phyloP scores from a whole-genome alignment of 2,888 invertebrate genomes.

The Aspidiotus rigidus region DNA sequence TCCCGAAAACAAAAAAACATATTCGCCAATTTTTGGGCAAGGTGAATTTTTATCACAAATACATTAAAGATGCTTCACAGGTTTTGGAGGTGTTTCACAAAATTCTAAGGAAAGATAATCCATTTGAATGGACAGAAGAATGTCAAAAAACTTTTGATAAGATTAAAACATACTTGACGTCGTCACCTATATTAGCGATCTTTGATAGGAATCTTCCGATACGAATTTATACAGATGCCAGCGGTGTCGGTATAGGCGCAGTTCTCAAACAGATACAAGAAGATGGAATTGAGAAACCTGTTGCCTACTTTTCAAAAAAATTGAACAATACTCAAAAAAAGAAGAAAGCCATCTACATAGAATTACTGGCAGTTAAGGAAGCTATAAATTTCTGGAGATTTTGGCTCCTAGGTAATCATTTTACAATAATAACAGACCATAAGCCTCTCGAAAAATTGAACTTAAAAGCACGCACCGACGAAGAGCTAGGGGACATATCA shows the following conservation, averaged over 20 bases:
- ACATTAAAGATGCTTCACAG: not conserved
- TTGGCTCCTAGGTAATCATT: too few species aligned
- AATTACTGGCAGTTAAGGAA: too few species aligned
- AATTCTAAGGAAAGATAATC: not conserved
- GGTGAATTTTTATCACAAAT: too few species aligned
- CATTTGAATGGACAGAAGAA: not conserved
- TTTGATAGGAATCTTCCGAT: not conserved
- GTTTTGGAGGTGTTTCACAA: not conserved
- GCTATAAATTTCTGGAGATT: too few species aligned
- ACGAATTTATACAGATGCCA: not conserved
- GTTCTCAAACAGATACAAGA: too few species aligned
- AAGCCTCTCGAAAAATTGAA: too few species aligned
- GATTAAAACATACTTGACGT: not conserved
- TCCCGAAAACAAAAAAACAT: not conserved
- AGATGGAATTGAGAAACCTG: not conserved
- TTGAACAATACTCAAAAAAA: too few species aligned
- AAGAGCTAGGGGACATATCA: too few species aligned
- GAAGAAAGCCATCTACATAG: too few species aligned
- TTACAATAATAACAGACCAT: too few species aligned
- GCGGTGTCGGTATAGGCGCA: too few species aligned
- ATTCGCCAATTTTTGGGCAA: constrained; percentile 1
- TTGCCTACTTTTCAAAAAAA: too few species aligned
- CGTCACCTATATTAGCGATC: not conserved
- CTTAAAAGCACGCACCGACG: not conserved
- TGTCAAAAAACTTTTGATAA: not conserved